Conservation (phyloP, 2,888 invertebrate genomes). For the Elegia similella region DNA sequence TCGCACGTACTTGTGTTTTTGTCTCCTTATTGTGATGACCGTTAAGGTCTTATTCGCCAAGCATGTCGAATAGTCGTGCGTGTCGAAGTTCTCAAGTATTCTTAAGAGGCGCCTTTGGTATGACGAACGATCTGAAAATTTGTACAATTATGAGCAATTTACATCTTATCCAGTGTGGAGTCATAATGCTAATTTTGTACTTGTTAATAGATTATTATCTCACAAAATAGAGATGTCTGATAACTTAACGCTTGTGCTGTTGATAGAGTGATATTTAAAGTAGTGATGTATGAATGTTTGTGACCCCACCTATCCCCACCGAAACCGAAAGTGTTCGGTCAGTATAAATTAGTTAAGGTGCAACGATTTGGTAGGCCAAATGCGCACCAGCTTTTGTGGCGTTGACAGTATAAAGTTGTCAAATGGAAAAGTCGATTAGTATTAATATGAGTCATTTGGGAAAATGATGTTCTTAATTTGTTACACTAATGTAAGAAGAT, state of each 20-base stretch:
- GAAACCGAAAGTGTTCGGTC: constrained; percentile 15
- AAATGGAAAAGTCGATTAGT: constrained; percentile 2
- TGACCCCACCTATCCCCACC: constrained; percentile 16
- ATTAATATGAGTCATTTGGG: constrained; percentile 5
- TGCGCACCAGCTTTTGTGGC: constrained; percentile 3
- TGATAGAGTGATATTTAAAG: constrained; percentile 3
- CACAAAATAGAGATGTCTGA: constrained; percentile 1
- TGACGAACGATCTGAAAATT: constrained; percentile 12
- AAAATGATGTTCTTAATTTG: constrained; percentile 7
- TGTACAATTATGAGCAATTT: constrained; percentile 13
- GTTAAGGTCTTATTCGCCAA: constrained; percentile 14
- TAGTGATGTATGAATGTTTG: constrained; percentile 9
- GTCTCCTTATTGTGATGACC: constrained; percentile 6
- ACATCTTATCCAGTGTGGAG: constrained; percentile 14
- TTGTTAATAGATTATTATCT: constrained; percentile 8
- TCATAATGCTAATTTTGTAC: constrained; percentile 1
- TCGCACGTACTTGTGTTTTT: constrained; percentile 5
- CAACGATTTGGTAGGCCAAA: neutral
- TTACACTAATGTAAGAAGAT: constrained; percentile 6
- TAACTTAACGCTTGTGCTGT: constrained; percentile 10
- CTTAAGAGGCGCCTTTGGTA: constrained; percentile 13
- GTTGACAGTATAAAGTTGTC: constrained; percentile 3
- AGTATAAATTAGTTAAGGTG: neutral
- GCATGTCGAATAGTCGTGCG: constrained; percentile 8
- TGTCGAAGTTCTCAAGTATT: constrained; percentile 13